Percentiles rank a stretch among this genome's conserved stretches.
phyloP scores from a whole-genome alignment of 2,888 invertebrate species.

The Erannis defoliaria region DNA sequence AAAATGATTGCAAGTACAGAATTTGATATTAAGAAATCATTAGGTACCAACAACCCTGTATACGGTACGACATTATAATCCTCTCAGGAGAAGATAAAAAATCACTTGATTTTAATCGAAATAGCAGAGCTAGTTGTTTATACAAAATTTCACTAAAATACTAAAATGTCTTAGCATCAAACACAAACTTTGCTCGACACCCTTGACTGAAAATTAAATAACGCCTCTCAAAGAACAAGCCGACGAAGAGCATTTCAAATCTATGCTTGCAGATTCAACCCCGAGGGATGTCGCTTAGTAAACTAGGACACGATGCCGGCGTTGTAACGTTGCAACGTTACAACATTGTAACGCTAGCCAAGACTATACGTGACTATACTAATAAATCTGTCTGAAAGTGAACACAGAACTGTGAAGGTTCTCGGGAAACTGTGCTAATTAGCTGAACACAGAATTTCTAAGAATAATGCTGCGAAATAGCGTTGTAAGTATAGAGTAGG shows the following conservation, averaged over 20 bases:
- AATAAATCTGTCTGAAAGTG: not conserved
- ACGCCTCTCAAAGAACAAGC: not conserved
- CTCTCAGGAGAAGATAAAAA: too few species aligned
- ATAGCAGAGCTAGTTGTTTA: too few species aligned
- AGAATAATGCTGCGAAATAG: not conserved
- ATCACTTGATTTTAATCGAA: too few species aligned
- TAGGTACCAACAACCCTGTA: too few species aligned
- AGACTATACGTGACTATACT: constrained; percentile 6
- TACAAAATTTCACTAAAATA: not conserved
- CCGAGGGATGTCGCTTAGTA: not conserved
- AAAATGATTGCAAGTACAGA: too few species aligned
- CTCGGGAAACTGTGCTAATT: not conserved
- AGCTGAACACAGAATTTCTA: not conserved
- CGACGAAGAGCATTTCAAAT: not conserved
- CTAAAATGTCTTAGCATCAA: not conserved
- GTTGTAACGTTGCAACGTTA: not conserved
- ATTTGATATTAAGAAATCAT: too few species aligned
- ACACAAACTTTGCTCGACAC: not conserved
- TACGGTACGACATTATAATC: too few species aligned
- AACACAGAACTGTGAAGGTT: not conserved
- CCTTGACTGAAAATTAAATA: not conserved
- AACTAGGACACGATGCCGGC: not conserved
- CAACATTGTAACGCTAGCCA: not conserved
- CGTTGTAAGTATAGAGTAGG: not conserved
- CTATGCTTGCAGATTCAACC: constrained; percentile 7